Evolutionary conservation across 2,888 invertebrate genomes (phyloP), one percentile per base, ranked within the genome.

Genomic region (Phasia obesa): DNA sequence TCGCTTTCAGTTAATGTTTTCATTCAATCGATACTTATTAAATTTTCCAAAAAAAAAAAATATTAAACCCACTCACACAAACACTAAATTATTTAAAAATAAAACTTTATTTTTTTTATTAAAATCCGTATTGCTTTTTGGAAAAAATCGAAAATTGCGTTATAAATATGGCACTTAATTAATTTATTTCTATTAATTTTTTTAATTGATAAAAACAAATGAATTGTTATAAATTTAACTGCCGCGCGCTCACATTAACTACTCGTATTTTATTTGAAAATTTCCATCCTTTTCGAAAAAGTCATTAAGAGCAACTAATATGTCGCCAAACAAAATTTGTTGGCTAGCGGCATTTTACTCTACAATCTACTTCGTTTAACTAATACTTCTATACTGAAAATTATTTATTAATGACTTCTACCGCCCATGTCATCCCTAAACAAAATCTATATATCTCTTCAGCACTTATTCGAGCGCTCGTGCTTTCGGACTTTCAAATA

Each of bases 1-100:
- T 71, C 64, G 4, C 3, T 62, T 25, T 31, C 35, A 23, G 17
- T 47, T 35, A 35, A 55, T 70, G 15, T 65, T 47, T 49, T 55
- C 17, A 55, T 85, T 86, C 87, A 89, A 89, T 89, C 89, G 86
- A 89, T 89, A 89, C 86, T 88, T 89, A 88, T 89, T 89, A 88
- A 89, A 88, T 85, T 88, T 88, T 86, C 87, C 86, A 85, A 88
- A 87, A 87, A 85, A 51, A 69, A 76, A 59, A 23, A 53, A 47
- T n/a, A 53, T 44, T 51, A 51, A 27, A 75, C 9, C 21, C 25
- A 57, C 44, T 23, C 25, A 19, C 49, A 51, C 25, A 51, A 4
- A 53, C 25, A 17, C n/a, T 42, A 27, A 27, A 27, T n/a, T n/a
- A 42, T n/a, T 42, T n/a, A 0, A n/a, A 42, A 5, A 15, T 15